Evolutionary conservation across 1,140 invertebrate species (phyloP).

Genomic region (Holotrichia oblita): DNA sequence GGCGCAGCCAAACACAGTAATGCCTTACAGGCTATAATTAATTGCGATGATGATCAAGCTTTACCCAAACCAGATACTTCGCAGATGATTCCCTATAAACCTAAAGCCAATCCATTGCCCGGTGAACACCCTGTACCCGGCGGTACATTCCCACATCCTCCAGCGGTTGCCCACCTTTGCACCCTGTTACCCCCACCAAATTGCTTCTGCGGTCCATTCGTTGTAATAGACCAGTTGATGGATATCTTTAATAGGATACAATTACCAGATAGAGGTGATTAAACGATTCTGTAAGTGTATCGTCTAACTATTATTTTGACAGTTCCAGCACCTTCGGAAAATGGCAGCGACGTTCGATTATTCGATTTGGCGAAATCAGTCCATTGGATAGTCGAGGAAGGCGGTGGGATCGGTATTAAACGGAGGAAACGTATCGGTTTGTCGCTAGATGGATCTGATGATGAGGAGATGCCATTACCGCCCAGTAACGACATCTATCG

Average conservation of each 20-base stretch:
- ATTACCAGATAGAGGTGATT: slow-evolving; percentile 83
- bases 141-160: slow-evolving; percentile 91
- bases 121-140: slow-evolving; percentile 89
- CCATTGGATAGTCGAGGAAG: slow-evolving; percentile 87
- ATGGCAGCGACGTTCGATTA: slow-evolving; percentile 80
- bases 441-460: slow-evolving; percentile 83
- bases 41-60: slow-evolving; percentile 63
- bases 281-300: neutral
- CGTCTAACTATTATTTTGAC: no score
- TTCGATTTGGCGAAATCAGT: slow-evolving; percentile 89
- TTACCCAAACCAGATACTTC: slow-evolving; percentile 85
- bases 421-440: slow-evolving; percentile 69
- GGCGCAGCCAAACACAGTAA: slow-evolving; percentile 54
- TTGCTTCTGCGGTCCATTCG: slow-evolving; percentile 94
- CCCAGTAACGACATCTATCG: slow-evolving; percentile 93
- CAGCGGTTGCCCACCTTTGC: slow-evolving; percentile 85
- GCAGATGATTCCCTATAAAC: slow-evolving; percentile 98
- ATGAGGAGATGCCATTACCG: slow-evolving; percentile 83
- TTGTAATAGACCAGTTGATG: slow-evolving; percentile 88
- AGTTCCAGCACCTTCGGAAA: slow-evolving; percentile 77
- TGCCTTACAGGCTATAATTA: slow-evolving; percentile 56
- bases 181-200: slow-evolving; percentile 90
- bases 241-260: slow-evolving; percentile 88
- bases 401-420: slow-evolving; percentile 71
- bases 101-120: slow-evolving; percentile 81